Conservation (phyloP, 2,888 invertebrate genomes). For the Clanis bilineata region DNA sequence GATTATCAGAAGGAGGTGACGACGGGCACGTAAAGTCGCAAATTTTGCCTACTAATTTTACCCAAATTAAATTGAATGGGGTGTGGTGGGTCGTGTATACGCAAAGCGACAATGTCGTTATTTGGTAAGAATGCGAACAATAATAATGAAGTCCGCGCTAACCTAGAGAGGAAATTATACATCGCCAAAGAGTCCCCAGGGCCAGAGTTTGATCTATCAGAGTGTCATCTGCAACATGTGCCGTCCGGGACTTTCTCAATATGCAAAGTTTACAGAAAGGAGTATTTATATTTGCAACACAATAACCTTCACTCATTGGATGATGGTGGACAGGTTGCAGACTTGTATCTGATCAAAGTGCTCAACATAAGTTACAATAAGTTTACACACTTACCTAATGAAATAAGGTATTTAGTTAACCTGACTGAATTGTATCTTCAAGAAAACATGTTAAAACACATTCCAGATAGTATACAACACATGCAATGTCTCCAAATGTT, state of each 20-base stretch:
- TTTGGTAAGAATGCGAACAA: conserved; percentile 58
- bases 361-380: conserved; percentile 86
- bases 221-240: conserved; percentile 87
- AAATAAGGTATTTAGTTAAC: conserved; percentile 84
- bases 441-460: conserved; percentile 85
- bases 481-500: conserved; percentile 85
- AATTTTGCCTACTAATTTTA: conserved; percentile 24
- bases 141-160: conserved; percentile 53
- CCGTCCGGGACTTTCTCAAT: conserved; percentile 90
- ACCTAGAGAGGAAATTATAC: conserved; percentile 71
- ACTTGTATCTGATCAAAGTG: conserved; percentile 85
- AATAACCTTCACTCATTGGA: conserved; percentile 87
- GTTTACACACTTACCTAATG: conserved; percentile 84
- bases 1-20: conserved; percentile 44
- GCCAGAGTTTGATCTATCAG: conserved; percentile 90
- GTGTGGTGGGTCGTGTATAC: conserved; percentile 69
- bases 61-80: conserved; percentile 54
- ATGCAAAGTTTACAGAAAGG: conserved; percentile 92
- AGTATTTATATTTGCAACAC: conserved; percentile 84
- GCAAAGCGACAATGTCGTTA: conserved; percentile 68
- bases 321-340: conserved; percentile 87
- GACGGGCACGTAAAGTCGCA: conserved; percentile 31
- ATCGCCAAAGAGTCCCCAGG: conserved; percentile 88
- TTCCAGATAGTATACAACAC: conserved; percentile 86
- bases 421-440: conserved; percentile 89